Evolutionary conservation across 2,888 invertebrate species (phyloP), one percentile per base, ranked within the genome.

Genomic region (Tryphoninae sp.): DNA sequence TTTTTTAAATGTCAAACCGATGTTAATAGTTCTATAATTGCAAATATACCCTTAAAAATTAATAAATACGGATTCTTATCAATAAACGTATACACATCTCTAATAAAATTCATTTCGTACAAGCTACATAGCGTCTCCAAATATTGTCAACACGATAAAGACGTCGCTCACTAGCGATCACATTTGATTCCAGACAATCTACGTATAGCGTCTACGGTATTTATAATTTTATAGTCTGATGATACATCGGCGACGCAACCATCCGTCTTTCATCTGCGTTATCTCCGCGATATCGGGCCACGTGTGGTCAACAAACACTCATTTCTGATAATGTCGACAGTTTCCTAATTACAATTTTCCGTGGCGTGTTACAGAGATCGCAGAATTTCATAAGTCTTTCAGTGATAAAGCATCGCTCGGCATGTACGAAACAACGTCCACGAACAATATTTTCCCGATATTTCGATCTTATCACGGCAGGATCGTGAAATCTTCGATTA

Each of bases 331-430:
- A 55, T 40, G 11, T 1, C 19, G 33, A 8, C 19, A 58, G 51
- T 16, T 68, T 67, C 61, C 59, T 61, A 51, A 23, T n/a, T 42
- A 76, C 58, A n/a, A 59, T 68, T 68, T 68, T 68, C 59, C 68
- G 64, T 53, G 45, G 13, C 11, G 16, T 19, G 22, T 58, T 9
- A 58, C 42, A 26, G 40, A 74, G 40, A 53, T 42, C 22, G 2
- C 11, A 6, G 45, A 45, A 45, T 65, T 42, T n/a, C 8, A 53
- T 2, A n/a, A 7, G n/a, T 58, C 19, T 3, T 9, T 67, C 75
- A 67, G 75, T 75, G 11, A 59, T 22, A 59, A 45, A 58, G 13
- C 40, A 11, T 22, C 75, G 42, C 65, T 16, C 59, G 68, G 11
- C 40, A 59, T 61, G 67, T 51, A 68, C 58, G 16, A 53, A 22